These are phyloP conservation scores for Thalassoma bifasciatum DNA, from an alignment of 2,113 vertebrate species.

Conservation along the genomic window DNA sequence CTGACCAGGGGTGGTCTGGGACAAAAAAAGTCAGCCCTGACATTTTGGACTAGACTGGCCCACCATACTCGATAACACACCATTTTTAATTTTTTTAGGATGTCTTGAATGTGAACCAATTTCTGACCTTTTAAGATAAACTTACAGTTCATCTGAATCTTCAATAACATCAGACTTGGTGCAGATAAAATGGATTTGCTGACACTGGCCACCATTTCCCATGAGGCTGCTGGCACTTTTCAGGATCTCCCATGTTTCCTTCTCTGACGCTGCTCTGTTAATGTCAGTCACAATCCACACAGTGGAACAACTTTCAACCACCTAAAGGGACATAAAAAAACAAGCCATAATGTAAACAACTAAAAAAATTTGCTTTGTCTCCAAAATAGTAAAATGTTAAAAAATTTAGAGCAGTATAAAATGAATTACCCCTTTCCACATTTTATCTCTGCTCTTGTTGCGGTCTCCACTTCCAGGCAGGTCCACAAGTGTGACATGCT, in stretches of 20 bases:
- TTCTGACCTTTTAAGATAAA: too few relatives aligned
- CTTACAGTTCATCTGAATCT: neutral
- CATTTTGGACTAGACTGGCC: too few relatives aligned
- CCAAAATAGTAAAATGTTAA: neutral
- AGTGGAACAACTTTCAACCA: slow-evolving; percentile 56
- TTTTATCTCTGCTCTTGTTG: slow-evolving; percentile 63
- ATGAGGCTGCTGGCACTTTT: slow-evolving; percentile 15
- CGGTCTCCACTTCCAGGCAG: slow-evolving; percentile 70
- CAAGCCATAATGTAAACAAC: too few relatives aligned
- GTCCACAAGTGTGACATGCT: slow-evolving; percentile 64
- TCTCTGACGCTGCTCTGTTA: slow-evolving; percentile 50
- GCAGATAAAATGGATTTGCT: slow-evolving; percentile 64
- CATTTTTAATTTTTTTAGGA: too few relatives aligned
- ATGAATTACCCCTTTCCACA: slow-evolving; percentile 61
- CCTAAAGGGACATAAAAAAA: slow-evolving; percentile 17
- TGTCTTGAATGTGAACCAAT: too few relatives aligned
- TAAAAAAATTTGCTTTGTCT: neutral
- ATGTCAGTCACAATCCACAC: slow-evolving; percentile 69
- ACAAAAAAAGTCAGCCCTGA: too few relatives aligned
- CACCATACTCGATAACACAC: too few relatives aligned
- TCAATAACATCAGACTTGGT: slow-evolving; percentile 50
- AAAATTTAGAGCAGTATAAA: neutral
- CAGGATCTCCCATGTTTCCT: slow-evolving; percentile 61
- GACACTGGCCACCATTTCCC: slow-evolving; percentile 65
- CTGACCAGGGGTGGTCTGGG: too few relatives aligned